These are phyloP conservation scores for Clunio marinus DNA, from an alignment of 2,888 invertebrate species.

Conservation along the genomic window DNA sequence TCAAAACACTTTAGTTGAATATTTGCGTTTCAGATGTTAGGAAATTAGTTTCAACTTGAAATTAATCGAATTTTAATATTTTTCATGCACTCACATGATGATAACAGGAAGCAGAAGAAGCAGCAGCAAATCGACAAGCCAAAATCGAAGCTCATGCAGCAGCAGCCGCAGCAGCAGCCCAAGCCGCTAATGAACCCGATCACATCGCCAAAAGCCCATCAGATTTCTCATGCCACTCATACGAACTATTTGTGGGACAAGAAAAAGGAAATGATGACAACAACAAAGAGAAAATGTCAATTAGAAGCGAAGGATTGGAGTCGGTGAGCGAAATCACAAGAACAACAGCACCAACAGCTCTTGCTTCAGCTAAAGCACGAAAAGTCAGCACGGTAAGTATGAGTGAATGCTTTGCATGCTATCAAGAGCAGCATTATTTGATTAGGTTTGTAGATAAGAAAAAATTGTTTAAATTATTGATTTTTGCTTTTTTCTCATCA, in stretches of 20 bases:
- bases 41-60: no score
- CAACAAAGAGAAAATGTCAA: conserved; percentile 86
- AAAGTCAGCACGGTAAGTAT: conserved; percentile 91
- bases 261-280: conserved; percentile 87
- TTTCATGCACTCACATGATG: not conserved
- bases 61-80: no score
- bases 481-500: conserved; percentile 39
- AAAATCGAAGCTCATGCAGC: conserved; percentile 59
- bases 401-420: conserved; percentile 44
- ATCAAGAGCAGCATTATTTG: conserved; percentile 5
- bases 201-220: conserved; percentile 85
- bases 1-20: no score
- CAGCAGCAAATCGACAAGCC: conserved; percentile 66
- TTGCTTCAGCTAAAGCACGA: conserved; percentile 61
- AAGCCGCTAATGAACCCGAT: conserved; percentile 51
- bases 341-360: conserved; percentile 52
- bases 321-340: conserved; percentile 77
- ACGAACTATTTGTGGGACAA: conserved; percentile 85
- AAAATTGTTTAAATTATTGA: conserved; percentile 42
- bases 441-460: conserved; percentile 21
- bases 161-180: conserved; percentile 56
- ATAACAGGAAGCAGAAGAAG: conserved; percentile 77
- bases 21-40: no score
- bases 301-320: conserved; percentile 82
- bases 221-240: conserved; percentile 86